Percentiles rank a stretch among this genome's conserved stretches.
These are phyloP conservation scores for Pardalotus punctatus DNA, from an alignment of 2,113 vertebrate species.

Conservation along the genomic window DNA sequence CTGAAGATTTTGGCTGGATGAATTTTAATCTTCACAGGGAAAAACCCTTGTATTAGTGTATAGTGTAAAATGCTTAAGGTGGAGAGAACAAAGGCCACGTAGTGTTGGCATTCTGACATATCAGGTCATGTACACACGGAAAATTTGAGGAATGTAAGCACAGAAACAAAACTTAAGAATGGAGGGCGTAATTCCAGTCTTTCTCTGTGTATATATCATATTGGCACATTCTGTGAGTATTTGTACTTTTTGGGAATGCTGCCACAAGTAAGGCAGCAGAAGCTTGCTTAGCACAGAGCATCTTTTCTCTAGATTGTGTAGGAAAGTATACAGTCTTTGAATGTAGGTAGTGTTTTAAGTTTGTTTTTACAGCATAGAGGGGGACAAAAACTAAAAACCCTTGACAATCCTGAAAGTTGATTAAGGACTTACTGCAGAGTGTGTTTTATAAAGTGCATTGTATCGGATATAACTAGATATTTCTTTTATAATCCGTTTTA, in stretches of 20 bases:
- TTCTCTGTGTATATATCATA: neutral
- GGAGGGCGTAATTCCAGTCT: neutral
- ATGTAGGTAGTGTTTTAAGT: neutral
- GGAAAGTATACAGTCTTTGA: neutral
- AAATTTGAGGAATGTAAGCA: neutral
- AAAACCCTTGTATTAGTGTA: accelerated
- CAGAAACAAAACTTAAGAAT: neutral
- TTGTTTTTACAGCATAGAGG: neutral
- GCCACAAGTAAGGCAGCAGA: neutral
- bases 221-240: neutral
- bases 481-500: neutral
- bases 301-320: neutral
- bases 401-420: neutral
- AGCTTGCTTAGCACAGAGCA: neutral
- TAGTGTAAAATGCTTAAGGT: neutral
- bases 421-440: neutral
- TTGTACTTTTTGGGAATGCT: neutral
- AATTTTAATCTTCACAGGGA: neutral
- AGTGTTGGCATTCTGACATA: neutral
- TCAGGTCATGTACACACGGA: accelerated
- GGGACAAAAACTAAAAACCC: accelerated
- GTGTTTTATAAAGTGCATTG: neutral
- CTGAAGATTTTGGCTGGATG: neutral
- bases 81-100: neutral
- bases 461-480: neutral